Evolutionary conservation across 1,140 invertebrate species (phyloP), one percentile per base, ranked within the genome.

Genomic region (Chironomus tepperi): DNA sequence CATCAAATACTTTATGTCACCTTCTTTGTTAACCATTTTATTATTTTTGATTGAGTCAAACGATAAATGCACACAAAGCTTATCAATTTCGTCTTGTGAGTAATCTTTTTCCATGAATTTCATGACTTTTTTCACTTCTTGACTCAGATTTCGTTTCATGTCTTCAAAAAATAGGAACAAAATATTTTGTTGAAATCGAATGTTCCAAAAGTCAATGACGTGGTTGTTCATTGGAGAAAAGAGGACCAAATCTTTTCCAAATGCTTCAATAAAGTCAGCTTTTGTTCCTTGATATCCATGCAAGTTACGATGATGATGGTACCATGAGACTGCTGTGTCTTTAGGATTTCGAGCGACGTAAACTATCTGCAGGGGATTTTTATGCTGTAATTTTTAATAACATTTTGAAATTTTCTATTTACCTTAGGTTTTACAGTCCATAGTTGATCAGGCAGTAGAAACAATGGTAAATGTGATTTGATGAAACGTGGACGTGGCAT

Each of bases 321-420:
- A 96, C 79, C 91, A 95, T 0, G 93, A 95, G 0, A 97, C 93
- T 57, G 91, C 91, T 77, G 90, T 89, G 78, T 97, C 95, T 82
- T 96, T 97, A 3, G 95, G 93, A 83, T 97, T 95, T 75, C 95
- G 86, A 0, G 90, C 86, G 3, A 94, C 87, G 79, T 96, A 97
- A 75, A 97, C 89, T 1, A 96, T 87, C 47, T 57, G 15, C 9
- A 57, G n/a, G 7, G 7, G 1, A 47, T n/a, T 15, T 5, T 57
- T 12, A n/a, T 10, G 12, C n/a, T n/a, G n/a, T n/a, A n/a, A n/a
- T n/a, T n/a, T n/a, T n/a, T n/a, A n/a, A n/a, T n/a, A n/a, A n/a
- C n/a, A n/a, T n/a, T n/a, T n/a, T n/a, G n/a, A 9, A 47, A 34
- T 5, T 34, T 47, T 9, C 43, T n/a, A n/a, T 1, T 12, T 57